phyloP scores from a whole-genome alignment of 2,113 vertebrate species.

The Forbesichthys papilliferus region DNA sequence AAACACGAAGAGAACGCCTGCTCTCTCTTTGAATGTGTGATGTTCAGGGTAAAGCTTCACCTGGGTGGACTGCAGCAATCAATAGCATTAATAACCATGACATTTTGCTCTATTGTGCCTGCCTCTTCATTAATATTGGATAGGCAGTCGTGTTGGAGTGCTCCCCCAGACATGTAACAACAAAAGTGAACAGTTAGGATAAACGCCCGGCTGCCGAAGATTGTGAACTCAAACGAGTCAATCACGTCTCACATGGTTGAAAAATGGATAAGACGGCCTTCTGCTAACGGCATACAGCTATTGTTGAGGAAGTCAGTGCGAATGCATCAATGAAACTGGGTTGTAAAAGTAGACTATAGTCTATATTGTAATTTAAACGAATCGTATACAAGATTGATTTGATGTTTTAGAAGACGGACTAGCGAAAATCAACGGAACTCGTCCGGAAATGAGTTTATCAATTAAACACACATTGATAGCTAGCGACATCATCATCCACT shows the following conservation, averaged over 20 bases:
- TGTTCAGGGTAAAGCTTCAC: conserved; percentile 8
- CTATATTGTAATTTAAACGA: no score
- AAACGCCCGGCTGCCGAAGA: conserved; percentile 4
- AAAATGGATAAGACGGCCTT: not conserved
- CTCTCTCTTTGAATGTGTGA: no score
- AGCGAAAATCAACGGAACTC: not conserved
- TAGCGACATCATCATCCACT: conserved; percentile 1
- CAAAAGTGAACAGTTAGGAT: not conserved
- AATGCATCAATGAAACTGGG: no score
- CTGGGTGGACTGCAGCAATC: conserved; percentile 20
- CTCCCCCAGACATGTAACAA: conserved; percentile 16
- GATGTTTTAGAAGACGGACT: no score
- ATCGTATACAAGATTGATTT: no score
- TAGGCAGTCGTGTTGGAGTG: conserved; percentile 21
- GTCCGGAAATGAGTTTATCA: not conserved
- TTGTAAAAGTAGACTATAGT: no score
- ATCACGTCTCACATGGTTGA: conserved; percentile 7
- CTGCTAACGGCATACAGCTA: not conserved
- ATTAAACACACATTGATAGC: not conserved
- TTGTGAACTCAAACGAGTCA: conserved; percentile 36
- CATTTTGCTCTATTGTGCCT: conserved; percentile 12
- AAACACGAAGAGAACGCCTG: no score
- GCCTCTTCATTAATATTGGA: conserved; percentile 56
- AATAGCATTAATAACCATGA: conserved; percentile 47
- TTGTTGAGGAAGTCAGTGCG: not conserved